Conservation (phyloP, 1,140 invertebrate genomes). For the fruit fly (Drosophila melanogaster) region DNA sequence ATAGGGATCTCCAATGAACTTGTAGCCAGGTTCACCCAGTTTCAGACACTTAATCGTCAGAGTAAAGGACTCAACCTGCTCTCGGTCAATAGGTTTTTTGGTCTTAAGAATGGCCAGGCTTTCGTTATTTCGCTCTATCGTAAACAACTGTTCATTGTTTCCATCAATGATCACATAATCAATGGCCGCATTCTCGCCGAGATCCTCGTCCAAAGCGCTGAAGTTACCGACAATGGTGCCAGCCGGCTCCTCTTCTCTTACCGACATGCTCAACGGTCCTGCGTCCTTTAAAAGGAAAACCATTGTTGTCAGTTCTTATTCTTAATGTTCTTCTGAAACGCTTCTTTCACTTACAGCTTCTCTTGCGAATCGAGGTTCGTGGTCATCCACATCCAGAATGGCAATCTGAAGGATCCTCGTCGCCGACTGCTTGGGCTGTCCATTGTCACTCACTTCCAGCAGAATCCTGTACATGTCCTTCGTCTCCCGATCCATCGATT, state of each 20-base stretch:
- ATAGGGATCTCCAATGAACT: constrained; percentile 76
- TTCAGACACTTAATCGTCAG: constrained; percentile 89
- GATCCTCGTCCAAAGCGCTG: constrained; percentile 90
- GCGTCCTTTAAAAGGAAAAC: constrained; percentile 85
- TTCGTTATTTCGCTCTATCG: constrained; percentile 87
- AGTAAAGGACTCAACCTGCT: constrained; percentile 86
- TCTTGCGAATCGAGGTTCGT: constrained; percentile 90
- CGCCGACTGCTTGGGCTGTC: constrained; percentile 90
- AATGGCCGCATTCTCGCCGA: constrained; percentile 90
- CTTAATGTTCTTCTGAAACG: neutral
- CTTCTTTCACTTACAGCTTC: constrained; percentile 86
- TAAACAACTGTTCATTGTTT: constrained; percentile 89
- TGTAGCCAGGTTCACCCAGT: constrained; percentile 82
- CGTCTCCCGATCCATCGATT: constrained; percentile 89
- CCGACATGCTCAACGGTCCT: constrained; percentile 87
- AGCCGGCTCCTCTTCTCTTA: constrained; percentile 88
- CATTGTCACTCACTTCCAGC: constrained; percentile 90
- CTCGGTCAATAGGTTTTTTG: constrained; percentile 88
- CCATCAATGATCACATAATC: constrained; percentile 91
- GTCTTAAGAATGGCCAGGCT: constrained; percentile 88
- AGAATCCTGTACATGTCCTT: constrained; percentile 91
- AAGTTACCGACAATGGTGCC: constrained; percentile 89
- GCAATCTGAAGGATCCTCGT: constrained; percentile 89
- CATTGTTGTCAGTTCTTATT: neutral
- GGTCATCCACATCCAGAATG: constrained; percentile 92